Percentiles rank a stretch among this genome's conserved stretches.
Conservation (phyloP, 2,797 vertebrate genomes). For the Amphiprion clarkii region DNA sequence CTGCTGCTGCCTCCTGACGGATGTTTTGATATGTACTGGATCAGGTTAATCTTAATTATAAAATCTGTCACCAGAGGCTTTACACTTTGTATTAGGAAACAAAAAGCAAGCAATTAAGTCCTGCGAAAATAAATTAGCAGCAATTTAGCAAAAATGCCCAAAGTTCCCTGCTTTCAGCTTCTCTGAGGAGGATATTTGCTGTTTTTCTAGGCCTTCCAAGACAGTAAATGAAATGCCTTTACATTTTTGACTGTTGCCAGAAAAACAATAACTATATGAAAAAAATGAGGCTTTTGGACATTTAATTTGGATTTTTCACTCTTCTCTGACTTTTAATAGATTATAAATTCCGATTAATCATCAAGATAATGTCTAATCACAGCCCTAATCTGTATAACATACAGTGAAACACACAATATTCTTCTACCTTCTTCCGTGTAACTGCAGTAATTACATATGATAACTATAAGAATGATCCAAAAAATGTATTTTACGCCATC, state of each 20-base stretch:
- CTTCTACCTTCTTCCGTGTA: background rate
- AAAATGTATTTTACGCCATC: slow-evolving; percentile 16
- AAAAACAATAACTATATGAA: background rate
- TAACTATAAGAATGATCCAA: background rate
- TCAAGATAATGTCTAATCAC: background rate
- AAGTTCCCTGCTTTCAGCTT: background rate
- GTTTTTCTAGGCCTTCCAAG: background rate
- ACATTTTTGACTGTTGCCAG: background rate
- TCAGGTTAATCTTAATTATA: too few species aligned
- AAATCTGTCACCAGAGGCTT: background rate
- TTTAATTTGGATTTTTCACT: background rate
- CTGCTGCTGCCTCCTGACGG: background rate
- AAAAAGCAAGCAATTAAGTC: background rate
- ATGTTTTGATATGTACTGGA: background rate
- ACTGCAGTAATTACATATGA: background rate
- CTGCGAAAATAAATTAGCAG: background rate
- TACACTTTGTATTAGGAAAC: background rate
- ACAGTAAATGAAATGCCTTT: background rate
- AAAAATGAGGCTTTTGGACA: background rate
- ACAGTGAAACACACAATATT: background rate
- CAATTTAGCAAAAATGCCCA: background rate
- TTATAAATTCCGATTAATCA: too few species aligned
- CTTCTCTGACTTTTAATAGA: too few species aligned
- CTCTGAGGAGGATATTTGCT: background rate
- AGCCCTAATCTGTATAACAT: background rate